Evolutionary conservation across 2,888 invertebrate genomes (phyloP), one percentile per base, ranked within the genome.

Genomic region (Lepidochrysops patricia): DNA sequence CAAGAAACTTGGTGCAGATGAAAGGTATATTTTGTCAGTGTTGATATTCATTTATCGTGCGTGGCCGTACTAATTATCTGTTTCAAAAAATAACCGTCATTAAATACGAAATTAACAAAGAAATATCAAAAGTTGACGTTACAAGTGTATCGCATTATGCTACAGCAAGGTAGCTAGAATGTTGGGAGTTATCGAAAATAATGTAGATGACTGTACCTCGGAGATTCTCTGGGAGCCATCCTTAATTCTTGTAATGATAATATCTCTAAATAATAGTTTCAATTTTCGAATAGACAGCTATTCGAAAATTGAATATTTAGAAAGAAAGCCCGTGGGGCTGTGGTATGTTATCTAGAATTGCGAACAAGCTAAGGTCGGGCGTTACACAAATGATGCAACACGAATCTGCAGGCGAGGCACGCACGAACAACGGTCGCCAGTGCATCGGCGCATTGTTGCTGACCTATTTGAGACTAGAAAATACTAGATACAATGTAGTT

Each of bases 381-480:
- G 74, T 84, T 84, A 82, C 77, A 77, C 78, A 84, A 85, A 71
- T 66, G 63, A 66, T 65, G 62, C 60, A 64, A 37, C 35, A 68
- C 71, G 71, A 77, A 82, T 88, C 76, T 69, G 72, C 68, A 87
- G 64, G 73, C 85, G 61, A 60, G 73, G 69, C 87, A 87, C 84
- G 88, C 82, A 75, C 71, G 70, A 68, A 68, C 83, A 88, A 87
- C 88, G 85, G 88, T 87, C 77, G 74, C 64, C 69, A 72, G 68
- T 66, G 67, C 71, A 71, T 67, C 69, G 72, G 71, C 72, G 73
- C 74, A 77, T 77, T 74, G 74, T 74, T 67, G 74, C 69, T 84
- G 87, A 86, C 87, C 87, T 75, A 88, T 76, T 80, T 80, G 70
- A 78, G 76, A 79, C 77, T 75, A 74, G 73, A 75, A 43, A 43